A percentile compares a stretch with the other conserved stretches of the same genome.
Evolutionary conservation across 1,140 invertebrate genomes (phyloP).

Genomic region (Drosophila suzukii): DNA sequence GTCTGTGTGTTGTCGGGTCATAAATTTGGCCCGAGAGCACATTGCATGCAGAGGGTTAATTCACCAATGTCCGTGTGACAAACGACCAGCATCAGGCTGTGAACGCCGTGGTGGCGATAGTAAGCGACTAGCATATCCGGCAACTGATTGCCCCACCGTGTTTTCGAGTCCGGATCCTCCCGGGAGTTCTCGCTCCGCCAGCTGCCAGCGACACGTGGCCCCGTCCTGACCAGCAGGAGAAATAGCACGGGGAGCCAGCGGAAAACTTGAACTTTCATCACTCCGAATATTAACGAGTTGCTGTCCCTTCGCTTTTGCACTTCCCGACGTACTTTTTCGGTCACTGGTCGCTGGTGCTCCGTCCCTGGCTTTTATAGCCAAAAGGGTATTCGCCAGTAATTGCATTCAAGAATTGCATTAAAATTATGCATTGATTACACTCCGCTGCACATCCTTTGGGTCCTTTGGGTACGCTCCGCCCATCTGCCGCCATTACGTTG

Average conservation of each 20-base stretch:
- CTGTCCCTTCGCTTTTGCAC: constrained; percentile 44
- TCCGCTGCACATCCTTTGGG: constrained; percentile 19
- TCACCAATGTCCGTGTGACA: constrained; percentile 78
- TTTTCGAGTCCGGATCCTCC: constrained; percentile 22
- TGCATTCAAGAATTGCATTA: constrained; percentile 62
- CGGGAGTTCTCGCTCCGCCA: constrained; percentile 40
- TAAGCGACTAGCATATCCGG: constrained; percentile 81
- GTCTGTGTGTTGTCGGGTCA: constrained; percentile 22
- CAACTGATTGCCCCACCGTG: constrained; percentile 75
- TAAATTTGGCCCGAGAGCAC: constrained; percentile 40
- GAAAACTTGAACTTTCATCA: constrained; percentile 35
- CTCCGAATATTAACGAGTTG: constrained; percentile 74
- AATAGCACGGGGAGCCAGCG: constrained; percentile 27
- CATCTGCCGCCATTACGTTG: constrained; percentile 53
- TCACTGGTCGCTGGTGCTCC: not conserved
- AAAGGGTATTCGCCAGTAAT: constrained; percentile 55
- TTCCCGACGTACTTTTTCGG: constrained; percentile 29
- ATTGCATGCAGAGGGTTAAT: constrained; percentile 48
- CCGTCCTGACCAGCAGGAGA: constrained; percentile 44
- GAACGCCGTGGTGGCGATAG: constrained; percentile 77
- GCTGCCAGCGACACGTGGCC: constrained; percentile 62
- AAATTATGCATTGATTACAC: constrained; percentile 79
- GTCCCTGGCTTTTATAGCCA: constrained; percentile 58
- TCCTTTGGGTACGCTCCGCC: not conserved
- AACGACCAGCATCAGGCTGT: constrained; percentile 75